Evolutionary conservation across 1,140 invertebrate species (phyloP).

Genomic region (Drosophila nigromelanica): DNA sequence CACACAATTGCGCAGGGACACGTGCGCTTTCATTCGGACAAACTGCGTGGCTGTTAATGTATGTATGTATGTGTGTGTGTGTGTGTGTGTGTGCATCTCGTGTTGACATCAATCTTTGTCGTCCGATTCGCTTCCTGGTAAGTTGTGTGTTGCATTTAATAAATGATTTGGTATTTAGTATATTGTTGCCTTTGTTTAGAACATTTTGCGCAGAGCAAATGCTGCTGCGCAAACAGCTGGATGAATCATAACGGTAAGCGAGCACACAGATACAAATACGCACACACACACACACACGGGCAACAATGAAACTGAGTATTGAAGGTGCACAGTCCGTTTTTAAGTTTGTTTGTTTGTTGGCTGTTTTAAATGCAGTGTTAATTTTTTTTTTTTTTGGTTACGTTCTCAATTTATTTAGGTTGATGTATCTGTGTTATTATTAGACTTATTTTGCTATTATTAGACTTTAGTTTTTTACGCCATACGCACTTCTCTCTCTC

Average conservation of each 20-base stretch:
- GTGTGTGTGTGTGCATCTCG: slow-evolving; percentile 39
- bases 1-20: slow-evolving; percentile 48
- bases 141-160: slow-evolving; percentile 42
- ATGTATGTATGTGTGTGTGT: not conserved
- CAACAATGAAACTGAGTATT: slow-evolving; percentile 42
- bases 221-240: slow-evolving; percentile 71
- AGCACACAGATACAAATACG: slow-evolving; percentile 12
- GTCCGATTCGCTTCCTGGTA: slow-evolving; percentile 74
- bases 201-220: slow-evolving; percentile 64
- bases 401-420: not conserved
- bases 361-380: not conserved
- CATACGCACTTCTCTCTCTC: no score
- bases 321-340: slow-evolving; percentile 34
- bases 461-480: no score
- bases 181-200: slow-evolving; percentile 47
- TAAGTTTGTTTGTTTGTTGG: slow-evolving; percentile 11
- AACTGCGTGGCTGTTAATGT: slow-evolving; percentile 49
- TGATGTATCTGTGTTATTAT: not conserved
- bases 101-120: slow-evolving; percentile 80
- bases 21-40: slow-evolving; percentile 71
- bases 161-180: slow-evolving; percentile 52
- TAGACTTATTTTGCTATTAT: no score
- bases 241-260: slow-evolving; percentile 73
- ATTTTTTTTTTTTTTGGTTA: slow-evolving; percentile 1
- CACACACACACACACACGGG: slow-evolving; percentile 5